Percentiles rank a stretch among this genome's conserved stretches.
Conservation (phyloP, 1,140 invertebrate genomes). For the Neodiprion pinetum region DNA sequence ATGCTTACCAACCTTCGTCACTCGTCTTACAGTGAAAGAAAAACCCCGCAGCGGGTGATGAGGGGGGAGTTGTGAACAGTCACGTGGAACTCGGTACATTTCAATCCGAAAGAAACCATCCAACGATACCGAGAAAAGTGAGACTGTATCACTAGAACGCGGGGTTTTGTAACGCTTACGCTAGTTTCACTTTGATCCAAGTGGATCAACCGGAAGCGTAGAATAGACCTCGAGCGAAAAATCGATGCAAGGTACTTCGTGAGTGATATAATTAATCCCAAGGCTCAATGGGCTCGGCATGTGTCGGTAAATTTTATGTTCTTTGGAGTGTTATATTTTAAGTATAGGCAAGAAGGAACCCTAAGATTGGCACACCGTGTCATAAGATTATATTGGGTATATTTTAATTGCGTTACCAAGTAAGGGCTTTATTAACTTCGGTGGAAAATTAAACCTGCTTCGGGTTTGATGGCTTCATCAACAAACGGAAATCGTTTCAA, state of each 20-base stretch:
- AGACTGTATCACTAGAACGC: too few relatives aligned
- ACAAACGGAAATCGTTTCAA: too few relatives aligned
- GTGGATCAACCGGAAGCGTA: neutral
- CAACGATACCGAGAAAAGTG: too few relatives aligned
- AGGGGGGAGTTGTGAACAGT: too few relatives aligned
- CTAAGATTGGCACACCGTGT: neutral
- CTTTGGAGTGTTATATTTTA: neutral
- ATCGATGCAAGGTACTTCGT: neutral
- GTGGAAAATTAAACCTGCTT: neutral
- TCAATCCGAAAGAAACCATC: too few relatives aligned
- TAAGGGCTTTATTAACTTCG: neutral
- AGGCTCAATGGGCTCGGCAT: neutral
- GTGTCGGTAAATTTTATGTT: neutral
- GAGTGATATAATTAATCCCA: slow-evolving; percentile 5
- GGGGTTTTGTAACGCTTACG: slow-evolving; percentile 22
- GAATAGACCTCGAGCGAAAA: neutral
- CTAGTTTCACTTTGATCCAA: neutral
- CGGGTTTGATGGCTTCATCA: too few relatives aligned
- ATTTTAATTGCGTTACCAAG: neutral
- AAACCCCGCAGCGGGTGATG: too few relatives aligned
- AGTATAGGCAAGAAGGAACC: neutral
- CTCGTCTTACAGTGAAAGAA: too few relatives aligned
- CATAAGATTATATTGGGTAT: neutral
- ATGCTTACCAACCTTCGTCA: too few relatives aligned
- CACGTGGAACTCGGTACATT: too few relatives aligned